A percentile compares a stretch with the other conserved stretches of the same genome.
Evolutionary conservation across 2,888 invertebrate genomes (phyloP).

Genomic region (Anodontia alba): DNA sequence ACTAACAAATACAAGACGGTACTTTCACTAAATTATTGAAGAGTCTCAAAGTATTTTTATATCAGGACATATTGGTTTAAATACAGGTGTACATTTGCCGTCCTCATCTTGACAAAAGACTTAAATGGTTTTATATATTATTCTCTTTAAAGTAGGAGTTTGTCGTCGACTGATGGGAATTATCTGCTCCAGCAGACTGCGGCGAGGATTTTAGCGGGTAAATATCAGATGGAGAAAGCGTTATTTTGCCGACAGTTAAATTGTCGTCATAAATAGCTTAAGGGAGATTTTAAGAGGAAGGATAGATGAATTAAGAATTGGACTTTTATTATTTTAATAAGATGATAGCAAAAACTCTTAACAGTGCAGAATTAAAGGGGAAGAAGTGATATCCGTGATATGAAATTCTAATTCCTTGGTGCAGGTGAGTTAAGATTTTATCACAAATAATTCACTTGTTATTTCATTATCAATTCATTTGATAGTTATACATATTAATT

Average conservation of each 20-base stretch:
- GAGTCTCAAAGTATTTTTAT: not conserved
- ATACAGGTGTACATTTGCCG: not conserved
- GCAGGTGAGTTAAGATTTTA: not conserved
- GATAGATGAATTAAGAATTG: not conserved
- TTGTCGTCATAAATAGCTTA: not conserved
- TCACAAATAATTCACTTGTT: too few relatives aligned
- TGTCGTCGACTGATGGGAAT: not conserved
- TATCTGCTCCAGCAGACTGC: constrained; percentile 14
- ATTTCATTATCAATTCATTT: too few relatives aligned
- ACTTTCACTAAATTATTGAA: too few relatives aligned
- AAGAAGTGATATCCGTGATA: too few relatives aligned
- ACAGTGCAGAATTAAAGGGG: too few relatives aligned
- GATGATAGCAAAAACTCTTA: not conserved
- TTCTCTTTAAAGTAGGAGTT: constrained; percentile 10
- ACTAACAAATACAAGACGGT: too few relatives aligned
- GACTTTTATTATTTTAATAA: not conserved
- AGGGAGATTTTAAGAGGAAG: not conserved
- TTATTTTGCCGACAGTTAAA: not conserved
- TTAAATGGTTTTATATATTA: constrained; percentile 17
- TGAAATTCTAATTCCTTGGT: too few relatives aligned
- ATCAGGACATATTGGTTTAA: not conserved
- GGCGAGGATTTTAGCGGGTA: constrained; percentile 13
- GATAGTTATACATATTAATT: too few relatives aligned
- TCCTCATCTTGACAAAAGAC: not conserved
- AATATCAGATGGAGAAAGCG: not conserved